Conservation (phyloP, 2,888 invertebrate species). For the Agriopis leucophaearia region DNA sequence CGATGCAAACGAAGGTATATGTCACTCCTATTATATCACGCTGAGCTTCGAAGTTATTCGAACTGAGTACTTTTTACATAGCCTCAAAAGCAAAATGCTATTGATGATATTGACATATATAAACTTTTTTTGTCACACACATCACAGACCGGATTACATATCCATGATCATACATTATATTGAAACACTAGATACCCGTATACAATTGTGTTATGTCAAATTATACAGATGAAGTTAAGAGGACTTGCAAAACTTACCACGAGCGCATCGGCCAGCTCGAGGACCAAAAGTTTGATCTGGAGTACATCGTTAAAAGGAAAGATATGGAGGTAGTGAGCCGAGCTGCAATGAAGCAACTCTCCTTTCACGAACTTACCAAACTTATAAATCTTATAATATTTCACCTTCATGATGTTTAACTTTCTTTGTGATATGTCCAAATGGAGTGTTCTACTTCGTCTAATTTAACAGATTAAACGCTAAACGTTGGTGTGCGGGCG, state of each 20-base stretch:
- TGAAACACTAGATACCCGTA: constrained; percentile 48
- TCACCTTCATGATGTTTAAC: constrained; percentile 71
- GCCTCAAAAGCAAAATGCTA: constrained; percentile 14
- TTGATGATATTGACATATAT: constrained; percentile 17
- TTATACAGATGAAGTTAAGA: constrained; percentile 91
- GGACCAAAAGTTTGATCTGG: constrained; percentile 99
- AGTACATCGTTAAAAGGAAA: constrained; percentile 99
- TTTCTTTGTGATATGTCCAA: constrained; percentile 73
- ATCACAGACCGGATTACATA: constrained; percentile 57
- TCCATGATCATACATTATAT: constrained; percentile 45
- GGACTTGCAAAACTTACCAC: constrained; percentile 94
- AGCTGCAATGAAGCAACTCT: constrained; percentile 68
- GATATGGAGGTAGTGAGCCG: constrained; percentile 96
- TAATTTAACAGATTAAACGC: constrained; percentile 72
- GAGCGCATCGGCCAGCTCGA: constrained; percentile 95
- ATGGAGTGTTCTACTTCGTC: constrained; percentile 77
- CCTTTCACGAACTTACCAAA: constrained; percentile 78
- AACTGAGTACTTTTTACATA: constrained; percentile 2
- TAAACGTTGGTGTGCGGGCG: constrained; percentile 65
- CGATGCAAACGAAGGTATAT: constrained; percentile 96
- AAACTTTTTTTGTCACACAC: constrained; percentile 55
- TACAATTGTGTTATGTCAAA: constrained; percentile 71
- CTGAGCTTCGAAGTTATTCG: constrained; percentile 8
- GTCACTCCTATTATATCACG: constrained; percentile 19
- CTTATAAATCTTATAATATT: constrained; percentile 58